These are phyloP conservation scores for Syrista parreyssii DNA, from an alignment of 2,888 invertebrate genomes.

Conservation along the genomic window DNA sequence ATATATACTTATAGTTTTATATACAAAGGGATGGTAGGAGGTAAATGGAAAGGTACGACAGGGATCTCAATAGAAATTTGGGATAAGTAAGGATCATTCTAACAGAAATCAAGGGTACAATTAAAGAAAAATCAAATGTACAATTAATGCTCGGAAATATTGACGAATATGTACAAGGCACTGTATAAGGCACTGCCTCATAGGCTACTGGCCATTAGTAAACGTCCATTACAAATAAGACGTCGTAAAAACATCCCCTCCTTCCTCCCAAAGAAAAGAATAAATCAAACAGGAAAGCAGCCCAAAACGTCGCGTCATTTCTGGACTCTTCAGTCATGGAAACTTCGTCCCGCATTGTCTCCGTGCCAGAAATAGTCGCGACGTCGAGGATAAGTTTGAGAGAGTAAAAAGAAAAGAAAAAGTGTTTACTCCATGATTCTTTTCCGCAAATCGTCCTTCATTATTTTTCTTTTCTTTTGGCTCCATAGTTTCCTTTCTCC, in stretches of 20 bases:
- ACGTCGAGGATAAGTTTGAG: neutral
- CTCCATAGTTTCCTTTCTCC: slow-evolving; percentile 13
- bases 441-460: slow-evolving; percentile 7
- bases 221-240: neutral
- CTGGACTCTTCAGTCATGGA: slow-evolving; percentile 5
- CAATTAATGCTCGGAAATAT: neutral
- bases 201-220: slow-evolving; percentile 53
- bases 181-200: slow-evolving; percentile 59
- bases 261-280: slow-evolving; percentile 7
- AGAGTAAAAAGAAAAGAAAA: neutral
- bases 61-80: slow-evolving; percentile 6
- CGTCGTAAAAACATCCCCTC: neutral
- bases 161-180: slow-evolving; percentile 56
- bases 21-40: slow-evolving; percentile 15
- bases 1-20: slow-evolving; percentile 41
- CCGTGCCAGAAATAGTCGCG: slow-evolving; percentile 2
- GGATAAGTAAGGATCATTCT: neutral
- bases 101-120: slow-evolving; percentile 3
- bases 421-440: neutral
- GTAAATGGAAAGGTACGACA: neutral
- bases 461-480: slow-evolving; percentile 6
- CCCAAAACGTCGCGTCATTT: slow-evolving; percentile 6
- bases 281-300: slow-evolving; percentile 1
- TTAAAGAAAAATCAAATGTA: slow-evolving; percentile 8
- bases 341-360: slow-evolving; percentile 11